These are phyloP conservation scores for Protula sp. DNA, from an alignment of 2,888 invertebrate genomes.

Conservation along the genomic window DNA sequence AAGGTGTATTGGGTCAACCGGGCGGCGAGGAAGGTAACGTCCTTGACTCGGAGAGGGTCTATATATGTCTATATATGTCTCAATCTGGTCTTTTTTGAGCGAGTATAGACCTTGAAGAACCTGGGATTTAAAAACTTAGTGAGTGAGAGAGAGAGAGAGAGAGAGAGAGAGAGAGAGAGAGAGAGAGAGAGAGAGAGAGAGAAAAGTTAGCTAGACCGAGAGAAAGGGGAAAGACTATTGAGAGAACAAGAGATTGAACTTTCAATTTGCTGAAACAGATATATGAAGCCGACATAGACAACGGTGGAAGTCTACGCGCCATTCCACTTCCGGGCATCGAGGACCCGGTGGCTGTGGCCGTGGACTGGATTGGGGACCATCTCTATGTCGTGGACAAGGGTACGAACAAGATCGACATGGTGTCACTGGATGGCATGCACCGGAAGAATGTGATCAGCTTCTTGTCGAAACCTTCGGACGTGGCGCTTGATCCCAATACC, in stretches of 20 bases:
- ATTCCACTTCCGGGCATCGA: slow-evolving; percentile 28
- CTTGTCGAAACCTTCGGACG: slow-evolving; percentile 81
- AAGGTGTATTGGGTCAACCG: slow-evolving; percentile 37
- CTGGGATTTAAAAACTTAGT: too few species aligned
- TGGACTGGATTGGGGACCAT: slow-evolving; percentile 96
- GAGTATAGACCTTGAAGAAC: too few species aligned
- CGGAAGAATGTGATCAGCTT: slow-evolving; percentile 89
- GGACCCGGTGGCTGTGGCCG: slow-evolving; percentile 62
- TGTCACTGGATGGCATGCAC: slow-evolving; percentile 78
- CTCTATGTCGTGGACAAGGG: slow-evolving; percentile 89
- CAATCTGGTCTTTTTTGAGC: too few species aligned
- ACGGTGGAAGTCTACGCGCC: slow-evolving; percentile 8
- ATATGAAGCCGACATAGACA: slow-evolving; percentile 20
- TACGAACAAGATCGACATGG: slow-evolving; percentile 90
- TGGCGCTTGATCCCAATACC: slow-evolving; percentile 85
- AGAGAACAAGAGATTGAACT: too few species aligned
- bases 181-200: too few species aligned
- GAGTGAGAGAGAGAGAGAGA: too few species aligned
- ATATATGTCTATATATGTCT: too few species aligned
- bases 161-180: too few species aligned
- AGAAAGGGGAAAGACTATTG: too few species aligned
- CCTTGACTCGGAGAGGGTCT: too few species aligned
- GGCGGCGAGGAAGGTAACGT: background rate
- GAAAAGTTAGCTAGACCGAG: too few species aligned
- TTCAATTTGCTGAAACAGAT: too few species aligned